These are phyloP conservation scores for Pseudococcus longispinus DNA, from an alignment of 2,888 invertebrate genomes.

Conservation along the genomic window DNA sequence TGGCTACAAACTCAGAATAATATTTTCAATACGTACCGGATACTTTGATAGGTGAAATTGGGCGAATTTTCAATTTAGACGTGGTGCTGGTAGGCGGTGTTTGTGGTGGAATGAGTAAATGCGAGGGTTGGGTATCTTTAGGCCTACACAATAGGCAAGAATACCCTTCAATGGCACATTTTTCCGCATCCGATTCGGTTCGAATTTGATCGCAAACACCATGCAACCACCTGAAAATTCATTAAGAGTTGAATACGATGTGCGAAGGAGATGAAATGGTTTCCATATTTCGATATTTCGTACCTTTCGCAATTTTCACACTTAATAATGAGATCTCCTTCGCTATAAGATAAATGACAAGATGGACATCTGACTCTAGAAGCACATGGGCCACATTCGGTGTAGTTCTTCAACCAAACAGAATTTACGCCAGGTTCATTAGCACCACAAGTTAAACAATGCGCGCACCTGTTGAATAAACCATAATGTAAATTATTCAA, in stretches of 20 bases:
- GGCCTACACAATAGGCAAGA: conserved; percentile 90
- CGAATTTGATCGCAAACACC: conserved; percentile 88
- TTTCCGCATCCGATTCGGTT: conserved; percentile 88
- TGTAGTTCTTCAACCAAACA: conserved; percentile 83
- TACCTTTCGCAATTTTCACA: conserved; percentile 88
- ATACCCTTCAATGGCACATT: conserved; percentile 90
- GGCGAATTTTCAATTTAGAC: conserved; percentile 62
- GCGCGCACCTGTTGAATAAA: conserved; percentile 72
- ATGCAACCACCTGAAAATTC: conserved; percentile 80
- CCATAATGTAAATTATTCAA: background rate
- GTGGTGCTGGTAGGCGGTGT: conserved; percentile 61
- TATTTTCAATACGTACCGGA: conserved; percentile 60
- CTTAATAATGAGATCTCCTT: conserved; percentile 94
- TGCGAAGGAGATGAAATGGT: background rate
- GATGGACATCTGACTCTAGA: conserved; percentile 86
- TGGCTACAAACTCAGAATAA: background rate
- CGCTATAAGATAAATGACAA: conserved; percentile 83
- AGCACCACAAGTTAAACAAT: conserved; percentile 89
- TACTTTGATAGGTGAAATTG: conserved; percentile 64
- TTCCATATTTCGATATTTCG: background rate
- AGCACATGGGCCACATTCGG: conserved; percentile 94
- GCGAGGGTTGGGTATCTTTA: conserved; percentile 77
- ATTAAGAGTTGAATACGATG: background rate
- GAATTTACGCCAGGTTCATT: conserved; percentile 79
- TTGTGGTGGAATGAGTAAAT: conserved; percentile 67